Evolutionary conservation across 2,888 invertebrate genomes (phyloP).

Genomic region (Cabera pusaria): DNA sequence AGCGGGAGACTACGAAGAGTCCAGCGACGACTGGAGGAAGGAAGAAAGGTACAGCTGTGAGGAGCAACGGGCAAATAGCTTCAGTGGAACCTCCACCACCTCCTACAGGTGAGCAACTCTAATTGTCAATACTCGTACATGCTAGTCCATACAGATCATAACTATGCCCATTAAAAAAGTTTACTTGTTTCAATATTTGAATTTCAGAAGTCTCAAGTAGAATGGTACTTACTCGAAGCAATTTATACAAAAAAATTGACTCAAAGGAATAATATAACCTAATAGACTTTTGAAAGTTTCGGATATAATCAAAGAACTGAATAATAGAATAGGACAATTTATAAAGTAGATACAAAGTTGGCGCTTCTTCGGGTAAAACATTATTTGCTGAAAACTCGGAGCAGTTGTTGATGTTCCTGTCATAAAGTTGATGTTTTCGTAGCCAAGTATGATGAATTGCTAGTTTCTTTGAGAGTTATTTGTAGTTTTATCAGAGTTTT

Average conservation of each 20-base stretch:
- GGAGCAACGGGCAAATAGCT: conserved; percentile 71
- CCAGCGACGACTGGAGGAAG: conserved; percentile 72
- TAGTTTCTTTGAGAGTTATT: conserved; percentile 24
- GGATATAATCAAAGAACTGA: conserved; percentile 19
- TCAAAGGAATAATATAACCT: conserved; percentile 29
- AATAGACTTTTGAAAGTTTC: conserved; percentile 16
- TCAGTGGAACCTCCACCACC: conserved; percentile 59
- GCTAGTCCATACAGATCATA: too few relatives aligned
- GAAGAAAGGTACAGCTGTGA: conserved; percentile 65
- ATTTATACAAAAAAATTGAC: conserved; percentile 20
- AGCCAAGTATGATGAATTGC: conserved; percentile 40
- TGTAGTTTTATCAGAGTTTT: too few relatives aligned
- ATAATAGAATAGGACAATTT: conserved; percentile 34
- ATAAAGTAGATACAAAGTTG: conserved; percentile 36
- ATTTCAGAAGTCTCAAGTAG: conserved; percentile 6
- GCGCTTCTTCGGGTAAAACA: conserved; percentile 33
- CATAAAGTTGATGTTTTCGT: conserved; percentile 34
- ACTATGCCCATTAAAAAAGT: too few relatives aligned
- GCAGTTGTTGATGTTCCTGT: conserved; percentile 26
- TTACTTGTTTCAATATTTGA: too few relatives aligned
- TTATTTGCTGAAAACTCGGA: conserved; percentile 33
- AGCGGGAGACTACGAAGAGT: conserved; percentile 72
- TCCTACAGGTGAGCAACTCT: conserved; percentile 60
- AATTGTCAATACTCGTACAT: too few relatives aligned
- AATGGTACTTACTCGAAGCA: conserved; percentile 16